Conservation (phyloP, 1,140 invertebrate species). For the Drosophila micromelanica region DNA sequence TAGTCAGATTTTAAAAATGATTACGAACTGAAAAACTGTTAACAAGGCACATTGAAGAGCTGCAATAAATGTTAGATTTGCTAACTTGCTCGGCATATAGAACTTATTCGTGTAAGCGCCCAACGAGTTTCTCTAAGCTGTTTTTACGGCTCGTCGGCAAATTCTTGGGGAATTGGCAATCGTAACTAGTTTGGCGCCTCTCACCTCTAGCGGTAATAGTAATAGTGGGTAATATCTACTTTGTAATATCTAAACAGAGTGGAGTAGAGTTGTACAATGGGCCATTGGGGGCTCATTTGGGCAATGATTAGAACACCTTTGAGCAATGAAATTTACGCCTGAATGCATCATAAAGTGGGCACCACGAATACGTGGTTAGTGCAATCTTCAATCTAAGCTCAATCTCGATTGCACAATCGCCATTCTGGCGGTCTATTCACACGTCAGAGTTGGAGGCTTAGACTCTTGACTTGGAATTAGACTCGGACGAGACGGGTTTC, state of each 20-base stretch:
- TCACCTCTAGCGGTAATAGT: conserved; percentile 21
- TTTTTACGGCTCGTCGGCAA: background rate
- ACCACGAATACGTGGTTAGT: conserved; percentile 19
- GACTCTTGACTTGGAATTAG: conserved; percentile 12
- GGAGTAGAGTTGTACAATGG: conserved; percentile 7
- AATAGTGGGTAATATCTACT: conserved; percentile 21
- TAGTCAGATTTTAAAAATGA: too few relatives aligned
- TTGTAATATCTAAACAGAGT: conserved; percentile 29
- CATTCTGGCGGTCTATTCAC: conserved; percentile 39
- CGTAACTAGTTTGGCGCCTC: conserved; percentile 29
- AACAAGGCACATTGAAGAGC: background rate
- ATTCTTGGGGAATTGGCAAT: conserved; percentile 17
- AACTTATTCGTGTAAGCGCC: conserved; percentile 1
- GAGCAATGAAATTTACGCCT: conserved; percentile 60
- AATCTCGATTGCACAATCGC: conserved; percentile 41
- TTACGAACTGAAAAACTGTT: too few relatives aligned
- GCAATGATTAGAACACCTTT: conserved; percentile 79
- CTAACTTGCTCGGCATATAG: background rate
- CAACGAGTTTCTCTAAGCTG: conserved; percentile 10
- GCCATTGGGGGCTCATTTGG: conserved; percentile 55
- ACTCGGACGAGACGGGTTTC: conserved; percentile 52
- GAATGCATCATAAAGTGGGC: conserved; percentile 49
- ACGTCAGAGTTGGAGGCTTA: conserved; percentile 32
- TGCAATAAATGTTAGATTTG: conserved; percentile 2
- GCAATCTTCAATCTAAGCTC: conserved; percentile 50